Evolutionary conservation across 92 coral and sea anemone genomes (phyloP).

Genomic region (Zoanthus sociatus): DNA sequence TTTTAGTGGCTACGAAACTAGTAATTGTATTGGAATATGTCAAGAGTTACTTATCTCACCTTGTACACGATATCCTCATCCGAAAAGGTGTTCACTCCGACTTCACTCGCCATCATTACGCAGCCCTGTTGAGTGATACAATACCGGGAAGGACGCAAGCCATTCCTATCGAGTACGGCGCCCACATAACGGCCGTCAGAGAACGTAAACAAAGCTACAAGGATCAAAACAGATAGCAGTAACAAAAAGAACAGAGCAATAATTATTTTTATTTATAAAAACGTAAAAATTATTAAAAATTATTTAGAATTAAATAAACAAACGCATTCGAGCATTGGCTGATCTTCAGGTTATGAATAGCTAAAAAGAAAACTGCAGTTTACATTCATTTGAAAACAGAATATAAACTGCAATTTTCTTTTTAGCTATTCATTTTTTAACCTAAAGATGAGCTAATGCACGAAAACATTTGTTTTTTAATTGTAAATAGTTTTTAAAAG

Average conservation of each 20-base stretch:
- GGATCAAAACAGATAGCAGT: background rate
- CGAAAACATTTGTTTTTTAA: too few relatives aligned
- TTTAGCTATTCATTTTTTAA: too few relatives aligned
- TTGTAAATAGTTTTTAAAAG: too few relatives aligned
- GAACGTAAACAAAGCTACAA: constrained; percentile 93
- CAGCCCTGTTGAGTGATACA: constrained; percentile 85
- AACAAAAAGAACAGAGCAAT: background rate
- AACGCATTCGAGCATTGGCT: too few relatives aligned
- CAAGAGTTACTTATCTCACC: constrained; percentile 33
- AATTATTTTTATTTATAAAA: background rate
- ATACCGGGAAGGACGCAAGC: constrained; percentile 94
- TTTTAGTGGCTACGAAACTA: background rate
- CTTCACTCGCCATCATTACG: constrained; percentile 98
- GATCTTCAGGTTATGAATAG: too few relatives aligned
- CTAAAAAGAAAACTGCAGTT: too few relatives aligned
- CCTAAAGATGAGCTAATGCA: too few relatives aligned
- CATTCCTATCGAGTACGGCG: constrained; percentile 94
- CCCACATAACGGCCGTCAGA: constrained; percentile 98
- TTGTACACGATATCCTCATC: constrained; percentile 87
- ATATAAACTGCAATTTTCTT: too few relatives aligned
- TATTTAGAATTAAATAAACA: too few relatives aligned
- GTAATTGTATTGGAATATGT: too few relatives aligned
- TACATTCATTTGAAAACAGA: too few relatives aligned
- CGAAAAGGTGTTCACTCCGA: constrained; percentile 87
- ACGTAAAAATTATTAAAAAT: too few relatives aligned